Evolutionary conservation across 2,113 vertebrate genomes (phyloP).

Genomic region (Gobiocypris rarus): DNA sequence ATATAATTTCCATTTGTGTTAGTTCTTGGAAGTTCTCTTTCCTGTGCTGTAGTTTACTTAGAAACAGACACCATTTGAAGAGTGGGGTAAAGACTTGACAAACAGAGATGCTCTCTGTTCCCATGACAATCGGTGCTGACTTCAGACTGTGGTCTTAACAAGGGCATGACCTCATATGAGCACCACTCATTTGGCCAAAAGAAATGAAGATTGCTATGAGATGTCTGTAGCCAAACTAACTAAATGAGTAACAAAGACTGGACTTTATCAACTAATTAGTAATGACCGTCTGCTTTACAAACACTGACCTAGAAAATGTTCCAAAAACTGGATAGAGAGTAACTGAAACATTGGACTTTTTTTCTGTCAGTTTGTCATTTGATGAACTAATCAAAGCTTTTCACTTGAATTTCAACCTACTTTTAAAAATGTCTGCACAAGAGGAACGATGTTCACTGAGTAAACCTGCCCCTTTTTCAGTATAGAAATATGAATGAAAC

Average conservation of each 20-base stretch:
- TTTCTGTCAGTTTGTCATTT: background rate
- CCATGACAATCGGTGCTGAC: conserved; percentile 29
- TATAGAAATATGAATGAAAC: background rate
- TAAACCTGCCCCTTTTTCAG: background rate
- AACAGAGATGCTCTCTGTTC: conserved; percentile 48
- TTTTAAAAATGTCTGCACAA: background rate
- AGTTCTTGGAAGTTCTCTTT: background rate
- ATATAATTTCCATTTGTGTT: background rate
- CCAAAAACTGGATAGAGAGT: background rate
- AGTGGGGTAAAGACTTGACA: conserved; percentile 33
- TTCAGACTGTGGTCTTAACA: background rate
- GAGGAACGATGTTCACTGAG: background rate
- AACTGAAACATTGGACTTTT: background rate
- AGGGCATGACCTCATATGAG: background rate
- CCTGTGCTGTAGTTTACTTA: background rate
- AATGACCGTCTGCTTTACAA: background rate
- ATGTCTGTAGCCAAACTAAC: background rate
- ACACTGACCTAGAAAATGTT: background rate
- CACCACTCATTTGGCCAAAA: background rate
- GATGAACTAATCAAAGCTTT: background rate
- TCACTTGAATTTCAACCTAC: background rate
- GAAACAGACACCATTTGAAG: background rate
- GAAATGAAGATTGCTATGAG: background rate
- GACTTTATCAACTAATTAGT: background rate
- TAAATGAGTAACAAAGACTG: background rate